phyloP scores from a whole-genome alignment of 2,797 vertebrate species.

The Spatula versicolor region DNA sequence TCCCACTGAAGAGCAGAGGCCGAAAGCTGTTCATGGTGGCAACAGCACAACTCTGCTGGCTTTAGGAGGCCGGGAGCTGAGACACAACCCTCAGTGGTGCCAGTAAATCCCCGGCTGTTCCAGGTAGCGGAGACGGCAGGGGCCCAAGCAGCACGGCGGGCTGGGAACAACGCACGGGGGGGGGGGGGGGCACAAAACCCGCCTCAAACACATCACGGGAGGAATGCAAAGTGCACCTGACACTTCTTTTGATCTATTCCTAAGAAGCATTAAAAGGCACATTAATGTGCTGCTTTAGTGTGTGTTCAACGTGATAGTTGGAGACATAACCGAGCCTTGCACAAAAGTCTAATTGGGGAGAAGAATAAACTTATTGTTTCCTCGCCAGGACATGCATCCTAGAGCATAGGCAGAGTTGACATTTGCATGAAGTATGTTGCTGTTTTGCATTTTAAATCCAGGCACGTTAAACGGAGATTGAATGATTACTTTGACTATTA shows the following conservation, averaged over 20 bases:
- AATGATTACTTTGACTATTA: slow-evolving; percentile 23
- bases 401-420: slow-evolving; percentile 38
- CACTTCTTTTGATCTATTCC: slow-evolving; percentile 55
- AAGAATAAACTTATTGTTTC: slow-evolving; percentile 71
- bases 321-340: slow-evolving; percentile 49
- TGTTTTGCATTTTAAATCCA: slow-evolving; percentile 59
- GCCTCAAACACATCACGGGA: slow-evolving; percentile 9
- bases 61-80: not conserved
- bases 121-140: not conserved
- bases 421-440: slow-evolving; percentile 51
- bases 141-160: fast-evolving
- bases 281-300: slow-evolving; percentile 38
- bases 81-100: not conserved
- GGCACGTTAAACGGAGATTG: not conserved
- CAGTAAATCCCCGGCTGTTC: not conserved
- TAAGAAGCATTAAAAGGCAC: slow-evolving; percentile 49
- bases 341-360: slow-evolving; percentile 40
- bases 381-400: slow-evolving; percentile 42
- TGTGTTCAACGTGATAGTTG: not conserved
- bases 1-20: not conserved
- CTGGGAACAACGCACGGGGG: not conserved
- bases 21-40: not conserved
- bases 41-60: not conserved
- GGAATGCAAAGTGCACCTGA: slow-evolving; percentile 65
- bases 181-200: not conserved